phyloP scores from a whole-genome alignment of 2,113 vertebrate genomes.

The Mesoclemmys tuberculata region DNA sequence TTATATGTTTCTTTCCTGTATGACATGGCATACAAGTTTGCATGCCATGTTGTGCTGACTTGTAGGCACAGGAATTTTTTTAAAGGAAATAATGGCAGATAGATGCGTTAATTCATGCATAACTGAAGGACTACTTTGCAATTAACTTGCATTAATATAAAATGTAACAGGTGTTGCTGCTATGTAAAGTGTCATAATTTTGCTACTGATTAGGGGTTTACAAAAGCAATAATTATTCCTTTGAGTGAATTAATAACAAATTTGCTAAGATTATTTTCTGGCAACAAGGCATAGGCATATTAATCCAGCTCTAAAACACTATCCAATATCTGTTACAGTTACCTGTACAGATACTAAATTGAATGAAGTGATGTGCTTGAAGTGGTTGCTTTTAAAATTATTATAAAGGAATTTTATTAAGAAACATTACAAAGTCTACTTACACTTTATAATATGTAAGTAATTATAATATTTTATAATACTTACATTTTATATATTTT shows the following conservation, averaged over 20 bases:
- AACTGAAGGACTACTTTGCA: background rate
- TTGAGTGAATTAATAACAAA: background rate
- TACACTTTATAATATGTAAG: too few relatives aligned
- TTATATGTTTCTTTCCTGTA: background rate
- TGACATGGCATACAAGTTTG: background rate
- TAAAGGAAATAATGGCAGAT: background rate
- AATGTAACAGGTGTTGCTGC: background rate
- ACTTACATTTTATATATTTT: too few relatives aligned
- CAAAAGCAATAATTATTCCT: background rate
- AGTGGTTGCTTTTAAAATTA: background rate
- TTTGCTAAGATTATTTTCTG: background rate
- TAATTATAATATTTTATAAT: too few relatives aligned
- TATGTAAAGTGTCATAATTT: background rate
- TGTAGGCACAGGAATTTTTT: background rate
- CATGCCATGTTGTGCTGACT: background rate
- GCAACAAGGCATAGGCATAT: background rate
- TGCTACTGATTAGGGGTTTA: background rate
- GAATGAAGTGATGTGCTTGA: background rate
- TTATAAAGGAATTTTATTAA: background rate
- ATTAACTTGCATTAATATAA: background rate
- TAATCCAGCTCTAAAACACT: background rate
- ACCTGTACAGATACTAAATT: background rate
- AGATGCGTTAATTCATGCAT: background rate
- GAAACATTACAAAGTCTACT: background rate
- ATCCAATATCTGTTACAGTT: background rate